phyloP scores from a whole-genome alignment of 2,888 invertebrate species.

The Pediacus dermestoides region DNA sequence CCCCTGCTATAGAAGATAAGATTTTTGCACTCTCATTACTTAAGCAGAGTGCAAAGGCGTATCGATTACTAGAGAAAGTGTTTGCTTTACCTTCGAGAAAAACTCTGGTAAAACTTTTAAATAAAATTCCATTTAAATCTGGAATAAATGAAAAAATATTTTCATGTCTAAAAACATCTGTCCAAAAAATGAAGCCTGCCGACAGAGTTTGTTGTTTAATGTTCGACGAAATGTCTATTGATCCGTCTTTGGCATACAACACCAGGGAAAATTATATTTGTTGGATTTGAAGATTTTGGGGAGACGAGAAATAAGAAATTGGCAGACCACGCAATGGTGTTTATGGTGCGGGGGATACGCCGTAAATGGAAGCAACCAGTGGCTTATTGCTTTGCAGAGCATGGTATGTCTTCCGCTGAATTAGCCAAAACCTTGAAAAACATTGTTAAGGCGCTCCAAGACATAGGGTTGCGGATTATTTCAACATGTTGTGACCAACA shows the following conservation, averaged over 20 bases:
- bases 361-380: slow-evolving; percentile 19
- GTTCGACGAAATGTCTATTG: slow-evolving; percentile 11
- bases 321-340: slow-evolving; percentile 18
- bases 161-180: slow-evolving; percentile 5
- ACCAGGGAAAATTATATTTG: not conserved
- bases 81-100: slow-evolving; percentile 12
- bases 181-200: not conserved
- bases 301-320: not conserved
- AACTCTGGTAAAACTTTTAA: slow-evolving; percentile 8
- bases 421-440: no score
- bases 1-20: slow-evolving; percentile 10
- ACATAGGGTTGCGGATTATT: no score
- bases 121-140: slow-evolving; percentile 4
- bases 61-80: slow-evolving; percentile 4
- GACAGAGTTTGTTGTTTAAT: not conserved
- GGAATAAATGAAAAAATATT: slow-evolving; percentile 14
- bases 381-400: slow-evolving; percentile 16
- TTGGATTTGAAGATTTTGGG: not conserved
- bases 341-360: slow-evolving; percentile 14
- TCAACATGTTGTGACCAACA: no score
- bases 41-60: not conserved
- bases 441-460: no score
- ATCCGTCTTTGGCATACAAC: not conserved
- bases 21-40: not conserved
- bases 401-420: slow-evolving; percentile 6